A percentile compares a stretch with the other conserved stretches of the same genome.
These are phyloP conservation scores for Linurgus olivaceus DNA, from an alignment of 2,797 vertebrate species.

Conservation along the genomic window DNA sequence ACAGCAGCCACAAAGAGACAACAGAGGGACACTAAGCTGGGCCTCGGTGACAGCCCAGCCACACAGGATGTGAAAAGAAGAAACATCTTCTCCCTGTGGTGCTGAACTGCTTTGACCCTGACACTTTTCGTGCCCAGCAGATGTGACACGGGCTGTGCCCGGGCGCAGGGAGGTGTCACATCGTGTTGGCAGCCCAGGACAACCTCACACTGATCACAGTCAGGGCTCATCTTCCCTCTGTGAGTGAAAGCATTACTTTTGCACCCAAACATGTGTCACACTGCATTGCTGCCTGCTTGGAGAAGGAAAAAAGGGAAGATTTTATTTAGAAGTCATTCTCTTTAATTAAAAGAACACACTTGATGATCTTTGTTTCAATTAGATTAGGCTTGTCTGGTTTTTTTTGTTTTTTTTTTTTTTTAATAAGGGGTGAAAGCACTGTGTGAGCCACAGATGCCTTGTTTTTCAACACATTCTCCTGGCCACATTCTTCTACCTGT, in stretches of 20 bases:
- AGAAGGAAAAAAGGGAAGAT: not conserved
- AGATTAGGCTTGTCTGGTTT: not conserved
- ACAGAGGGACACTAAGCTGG: not conserved
- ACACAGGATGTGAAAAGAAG: not conserved
- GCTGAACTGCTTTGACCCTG: not conserved
- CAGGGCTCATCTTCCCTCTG: not conserved
- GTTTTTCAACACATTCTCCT: not conserved
- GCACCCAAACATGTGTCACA: not conserved
- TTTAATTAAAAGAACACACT: not conserved
- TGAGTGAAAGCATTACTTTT: not conserved
- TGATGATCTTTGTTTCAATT: not conserved
- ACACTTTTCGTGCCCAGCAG: not conserved
- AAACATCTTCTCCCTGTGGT: not conserved
- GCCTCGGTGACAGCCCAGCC: not conserved
- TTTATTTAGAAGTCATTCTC: not conserved
- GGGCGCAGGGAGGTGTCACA: not conserved
- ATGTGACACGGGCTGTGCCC: not conserved
- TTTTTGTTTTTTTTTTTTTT: not conserved
- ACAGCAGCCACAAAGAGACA: not conserved
- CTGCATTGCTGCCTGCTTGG: not conserved
- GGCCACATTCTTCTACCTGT: not conserved
- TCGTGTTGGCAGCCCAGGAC: not conserved
- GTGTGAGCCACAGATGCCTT: not conserved
- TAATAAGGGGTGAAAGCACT: not conserved
- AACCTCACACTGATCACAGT: not conserved